phyloP scores from a whole-genome alignment of 1,140 invertebrate genomes.

The Leucophenga varia region DNA sequence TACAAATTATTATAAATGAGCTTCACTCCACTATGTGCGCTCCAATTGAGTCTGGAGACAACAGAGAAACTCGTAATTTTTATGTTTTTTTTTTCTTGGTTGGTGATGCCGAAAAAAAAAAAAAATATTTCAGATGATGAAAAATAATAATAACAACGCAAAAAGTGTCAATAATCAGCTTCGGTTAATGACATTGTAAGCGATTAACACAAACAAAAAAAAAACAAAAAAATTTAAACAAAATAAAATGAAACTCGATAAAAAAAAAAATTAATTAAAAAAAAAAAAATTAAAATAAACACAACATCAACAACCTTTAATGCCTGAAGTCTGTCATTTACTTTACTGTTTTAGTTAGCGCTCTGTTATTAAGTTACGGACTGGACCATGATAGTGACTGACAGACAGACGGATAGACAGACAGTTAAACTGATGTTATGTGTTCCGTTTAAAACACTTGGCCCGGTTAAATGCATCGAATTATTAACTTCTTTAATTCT shows the following conservation, averaged over 20 bases:
- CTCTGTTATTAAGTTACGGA: constrained; percentile 39
- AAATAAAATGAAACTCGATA: too few relatives aligned
- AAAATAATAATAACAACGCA: constrained; percentile 1
- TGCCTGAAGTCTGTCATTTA: constrained; percentile 20
- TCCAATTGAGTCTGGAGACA: too few relatives aligned
- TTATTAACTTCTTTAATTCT: constrained; percentile 1
- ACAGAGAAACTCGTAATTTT: too few relatives aligned
- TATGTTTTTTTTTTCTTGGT: background rate
- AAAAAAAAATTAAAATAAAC: too few relatives aligned
- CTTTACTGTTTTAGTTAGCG: constrained; percentile 13
- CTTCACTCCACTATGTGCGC: too few relatives aligned
- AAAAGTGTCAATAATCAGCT: constrained; percentile 14
- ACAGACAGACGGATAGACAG: too few relatives aligned
- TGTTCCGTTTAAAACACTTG: constrained; percentile 1
- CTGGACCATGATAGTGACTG: constrained; percentile 43
- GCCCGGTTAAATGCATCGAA: too few relatives aligned
- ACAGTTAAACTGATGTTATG: too few relatives aligned
- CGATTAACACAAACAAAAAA: background rate
- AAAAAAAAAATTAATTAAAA: too few relatives aligned
- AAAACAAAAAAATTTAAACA: background rate
- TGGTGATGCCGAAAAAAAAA: background rate
- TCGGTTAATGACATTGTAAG: constrained; percentile 20
- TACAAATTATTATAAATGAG: too few relatives aligned
- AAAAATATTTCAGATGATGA: background rate
- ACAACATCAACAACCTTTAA: too few relatives aligned